Base-by-base conservation (phyloP, 2,888 invertebrate genomes). In the Anagyrus pseudococci region DNA sequence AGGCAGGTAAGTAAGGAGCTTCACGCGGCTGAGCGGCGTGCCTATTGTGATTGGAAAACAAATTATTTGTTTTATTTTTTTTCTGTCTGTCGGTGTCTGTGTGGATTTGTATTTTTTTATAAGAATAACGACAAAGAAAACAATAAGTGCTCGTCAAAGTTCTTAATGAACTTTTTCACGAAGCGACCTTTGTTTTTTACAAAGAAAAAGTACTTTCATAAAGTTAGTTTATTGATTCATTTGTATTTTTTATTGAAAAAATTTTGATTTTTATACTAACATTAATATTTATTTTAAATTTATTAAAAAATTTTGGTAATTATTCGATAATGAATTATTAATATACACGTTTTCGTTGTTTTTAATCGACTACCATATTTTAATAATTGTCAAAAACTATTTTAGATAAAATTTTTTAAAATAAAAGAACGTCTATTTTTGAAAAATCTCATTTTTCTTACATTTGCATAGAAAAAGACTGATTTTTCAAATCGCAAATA, bases 401-500 rank as follows among this genome's bases (percentile, higher is more conserved):
- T n/a, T n/a, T n/a, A n/a, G n/a, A n/a, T n/a, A n/a, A n/a, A n/a
- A n/a, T n/a, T n/a, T n/a, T n/a, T n/a, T n/a, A n/a, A n/a, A n/a
- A n/a, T n/a, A n/a, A n/a, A n/a, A n/a, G n/a, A n/a, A 8, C 43
- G 25, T 17, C 15, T 19, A 17, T 20, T 33, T 41, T 37, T 50
- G 62, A 59, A 59, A 59, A 58, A 65, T 65, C 65, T 62, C n/a
- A 59, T 66, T 62, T 66, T 66, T 66, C 66, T 63, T 50, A 43
- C 43, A 25, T 33, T 43, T 37, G 17, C 55, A 40, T 48, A 58
- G 63, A 66, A 66, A 63, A 66, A 66, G 59, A 63, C 61, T 58
- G 66, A 66, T 66, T 58, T 66, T 56, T 61, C 62, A 47, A 61
- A 58, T 55, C 44, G 23, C 15, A 33, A 53, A 60, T 46, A 58